These are phyloP conservation scores for Aleadryas rufinucha DNA, from an alignment of 2,113 vertebrate species.

Conservation along the genomic window DNA sequence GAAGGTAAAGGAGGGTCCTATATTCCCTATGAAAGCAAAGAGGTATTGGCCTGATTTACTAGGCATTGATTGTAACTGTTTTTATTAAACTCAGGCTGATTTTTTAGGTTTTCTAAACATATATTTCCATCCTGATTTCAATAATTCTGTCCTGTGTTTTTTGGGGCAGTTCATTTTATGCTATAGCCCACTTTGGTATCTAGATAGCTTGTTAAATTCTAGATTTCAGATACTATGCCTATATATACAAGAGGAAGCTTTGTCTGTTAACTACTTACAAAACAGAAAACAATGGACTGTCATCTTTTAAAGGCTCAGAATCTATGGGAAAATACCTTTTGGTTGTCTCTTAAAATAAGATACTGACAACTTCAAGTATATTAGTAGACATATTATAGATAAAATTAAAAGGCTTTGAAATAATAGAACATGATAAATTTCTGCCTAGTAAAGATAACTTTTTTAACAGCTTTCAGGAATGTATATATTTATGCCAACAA, in stretches of 20 bases:
- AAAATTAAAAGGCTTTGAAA: not conserved
- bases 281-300: not conserved
- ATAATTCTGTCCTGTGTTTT: not conserved
- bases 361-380: not conserved
- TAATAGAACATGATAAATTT: not conserved
- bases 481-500: not conserved
- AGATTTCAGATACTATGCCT: not conserved
- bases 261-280: not conserved
- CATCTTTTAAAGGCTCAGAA: not conserved
- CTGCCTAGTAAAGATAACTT: not conserved
- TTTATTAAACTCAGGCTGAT: not conserved
- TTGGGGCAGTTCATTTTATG: not conserved
- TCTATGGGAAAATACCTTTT: not conserved
- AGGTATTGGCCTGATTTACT: not conserved
- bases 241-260: not conserved
- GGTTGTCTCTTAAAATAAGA: not conserved
- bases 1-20: not conserved
- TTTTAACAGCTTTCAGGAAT: not conserved
- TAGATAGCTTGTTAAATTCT: not conserved
- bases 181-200: not conserved
- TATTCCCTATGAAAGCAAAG: not conserved
- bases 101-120: not conserved
- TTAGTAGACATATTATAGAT: not conserved
- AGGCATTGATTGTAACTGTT: not conserved
- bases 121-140: not conserved